Percentiles rank a stretch among this genome's conserved stretches.
These are phyloP conservation scores for Augiades crinisus DNA, from an alignment of 2,888 invertebrate species.

Conservation along the genomic window DNA sequence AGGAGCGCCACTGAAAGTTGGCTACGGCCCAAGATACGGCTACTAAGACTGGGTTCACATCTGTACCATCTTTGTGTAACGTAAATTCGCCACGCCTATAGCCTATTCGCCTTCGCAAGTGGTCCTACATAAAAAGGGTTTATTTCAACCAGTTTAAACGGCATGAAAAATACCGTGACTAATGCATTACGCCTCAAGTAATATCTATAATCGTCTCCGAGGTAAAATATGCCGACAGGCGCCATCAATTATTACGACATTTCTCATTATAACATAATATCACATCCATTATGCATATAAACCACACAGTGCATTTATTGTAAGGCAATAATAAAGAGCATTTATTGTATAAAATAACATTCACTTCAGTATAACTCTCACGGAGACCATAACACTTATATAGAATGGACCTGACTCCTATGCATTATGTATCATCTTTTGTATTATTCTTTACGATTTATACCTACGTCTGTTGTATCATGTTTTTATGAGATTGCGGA, in stretches of 20 bases:
- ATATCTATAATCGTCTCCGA: neutral
- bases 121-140: neutral
- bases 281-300: constrained; percentile 11
- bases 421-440: constrained; percentile 17
- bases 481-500: too few species aligned
- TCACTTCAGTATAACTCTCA: constrained; percentile 17
- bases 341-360: constrained; percentile 9
- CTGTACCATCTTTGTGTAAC: too few species aligned
- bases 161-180: neutral
- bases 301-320: neutral
- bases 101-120: too few species aligned
- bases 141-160: neutral
- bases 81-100: too few species aligned
- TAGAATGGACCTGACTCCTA: neutral
- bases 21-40: constrained; percentile 6
- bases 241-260: constrained; percentile 10
- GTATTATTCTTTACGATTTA: neutral
- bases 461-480: too few species aligned
- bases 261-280: constrained; percentile 5
- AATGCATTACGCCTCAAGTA: neutral
- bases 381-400: neutral
- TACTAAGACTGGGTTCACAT: too few species aligned
- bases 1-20: constrained; percentile 21
- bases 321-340: constrained; percentile 1
- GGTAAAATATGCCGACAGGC: neutral